Evolutionary conservation across 2,113 vertebrate genomes (phyloP).

Genomic region (Menidia beryllina): DNA sequence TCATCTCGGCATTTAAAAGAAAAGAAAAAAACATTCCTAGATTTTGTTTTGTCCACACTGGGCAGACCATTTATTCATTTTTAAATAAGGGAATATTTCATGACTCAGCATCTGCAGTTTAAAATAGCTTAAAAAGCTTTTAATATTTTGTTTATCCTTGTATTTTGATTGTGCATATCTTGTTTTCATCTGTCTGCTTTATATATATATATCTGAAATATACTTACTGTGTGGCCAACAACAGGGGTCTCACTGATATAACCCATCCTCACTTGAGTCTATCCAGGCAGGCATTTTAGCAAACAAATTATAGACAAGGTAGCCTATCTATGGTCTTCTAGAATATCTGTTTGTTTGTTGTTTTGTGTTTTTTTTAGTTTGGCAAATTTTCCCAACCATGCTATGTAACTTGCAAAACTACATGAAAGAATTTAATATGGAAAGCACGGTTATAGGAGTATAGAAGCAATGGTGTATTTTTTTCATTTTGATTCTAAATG

Average conservation of each 20-base stretch:
- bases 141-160: background rate
- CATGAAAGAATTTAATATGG: slow-evolving; percentile 25
- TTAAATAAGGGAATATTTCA: background rate
- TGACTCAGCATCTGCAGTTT: no score
- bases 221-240: slow-evolving; percentile 23
- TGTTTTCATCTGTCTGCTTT: background rate
- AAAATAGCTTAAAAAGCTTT: background rate
- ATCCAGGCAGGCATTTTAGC: slow-evolving; percentile 26
- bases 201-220: slow-evolving; percentile 14
- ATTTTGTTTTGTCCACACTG: background rate
- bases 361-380: background rate
- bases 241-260: slow-evolving; percentile 51
- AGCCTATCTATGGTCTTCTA: slow-evolving; percentile 5
- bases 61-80: background rate
- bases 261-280: slow-evolving; percentile 26
- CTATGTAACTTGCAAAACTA: slow-evolving; percentile 38
- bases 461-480: slow-evolving; percentile 21
- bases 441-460: slow-evolving; percentile 14
- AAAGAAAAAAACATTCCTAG: slow-evolving; percentile 9
- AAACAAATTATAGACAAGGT: slow-evolving; percentile 35
- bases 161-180: background rate
- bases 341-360: slow-evolving; percentile 35
- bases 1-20: background rate
- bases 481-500: slow-evolving; percentile 24
- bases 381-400: slow-evolving; percentile 20